Conservation (phyloP, 2,797 vertebrate genomes). For the Sebastes cheni region DNA sequence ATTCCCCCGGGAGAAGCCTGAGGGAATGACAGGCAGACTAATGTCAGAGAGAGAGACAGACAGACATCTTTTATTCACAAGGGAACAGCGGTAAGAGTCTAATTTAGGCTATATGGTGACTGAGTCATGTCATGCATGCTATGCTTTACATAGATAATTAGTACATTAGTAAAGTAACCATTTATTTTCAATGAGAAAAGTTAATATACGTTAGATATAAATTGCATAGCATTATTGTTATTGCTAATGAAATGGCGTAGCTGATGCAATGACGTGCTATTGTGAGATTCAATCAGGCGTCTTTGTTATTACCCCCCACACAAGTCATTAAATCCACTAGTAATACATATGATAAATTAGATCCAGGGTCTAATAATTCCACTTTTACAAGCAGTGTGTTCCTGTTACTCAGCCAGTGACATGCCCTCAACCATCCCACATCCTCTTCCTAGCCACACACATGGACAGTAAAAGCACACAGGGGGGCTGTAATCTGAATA, state of each 20-base stretch:
- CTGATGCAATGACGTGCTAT: background rate
- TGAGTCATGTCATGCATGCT: background rate
- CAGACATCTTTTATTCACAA: slow-evolving; percentile 39
- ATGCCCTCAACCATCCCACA: slow-evolving; percentile 21
- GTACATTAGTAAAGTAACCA: background rate
- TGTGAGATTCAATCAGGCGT: background rate
- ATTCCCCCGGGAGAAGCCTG: slow-evolving; percentile 7
- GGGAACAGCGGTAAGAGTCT: slow-evolving; percentile 6
- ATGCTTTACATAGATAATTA: background rate
- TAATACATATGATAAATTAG: slow-evolving; percentile 23
- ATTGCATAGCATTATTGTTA: background rate
- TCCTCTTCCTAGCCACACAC: slow-evolving; percentile 3
- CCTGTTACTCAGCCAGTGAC: slow-evolving; percentile 36
- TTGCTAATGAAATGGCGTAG: background rate
- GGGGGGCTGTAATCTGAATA: slow-evolving; percentile 28
- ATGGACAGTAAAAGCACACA: slow-evolving; percentile 32
- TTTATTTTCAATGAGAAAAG: background rate
- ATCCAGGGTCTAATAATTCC: slow-evolving; percentile 28
- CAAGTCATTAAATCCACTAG: background rate
- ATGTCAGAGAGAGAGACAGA: slow-evolving; percentile 6
- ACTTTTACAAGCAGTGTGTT: slow-evolving; percentile 33
- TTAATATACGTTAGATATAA: background rate
- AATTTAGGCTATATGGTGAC: slow-evolving; percentile 12
- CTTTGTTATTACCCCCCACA: background rate
- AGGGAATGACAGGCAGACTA: background rate